Percentiles rank a stretch among this genome's conserved stretches.
Evolutionary conservation across 2,888 invertebrate genomes (phyloP).

Genomic region (Aspidapion aeneum): DNA sequence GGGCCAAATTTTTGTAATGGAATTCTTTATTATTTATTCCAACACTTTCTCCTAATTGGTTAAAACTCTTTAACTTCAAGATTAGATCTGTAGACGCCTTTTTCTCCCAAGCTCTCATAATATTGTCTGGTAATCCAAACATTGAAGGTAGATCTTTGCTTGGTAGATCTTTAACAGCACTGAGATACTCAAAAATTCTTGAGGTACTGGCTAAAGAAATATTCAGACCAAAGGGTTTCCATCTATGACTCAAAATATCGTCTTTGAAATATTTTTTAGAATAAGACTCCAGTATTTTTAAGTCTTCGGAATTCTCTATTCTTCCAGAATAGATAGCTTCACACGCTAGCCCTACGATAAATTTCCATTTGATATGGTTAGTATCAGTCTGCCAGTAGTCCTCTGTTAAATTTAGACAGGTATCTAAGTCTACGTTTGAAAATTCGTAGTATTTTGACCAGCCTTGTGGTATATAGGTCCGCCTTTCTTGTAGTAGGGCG

Average conservation of each 20-base stretch:
- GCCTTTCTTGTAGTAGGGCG: slow-evolving; percentile 85
- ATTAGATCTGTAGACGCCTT: slow-evolving; percentile 32
- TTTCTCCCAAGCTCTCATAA: slow-evolving; percentile 77
- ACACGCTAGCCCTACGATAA: slow-evolving; percentile 72
- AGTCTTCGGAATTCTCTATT: slow-evolving; percentile 75
- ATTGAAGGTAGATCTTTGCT: slow-evolving; percentile 70
- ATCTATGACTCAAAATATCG: slow-evolving; percentile 57
- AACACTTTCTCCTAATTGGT: not conserved
- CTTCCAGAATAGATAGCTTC: slow-evolving; percentile 84
- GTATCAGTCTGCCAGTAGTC: slow-evolving; percentile 44
- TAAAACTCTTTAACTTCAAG: slow-evolving; percentile 33
- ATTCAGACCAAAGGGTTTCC: slow-evolving; percentile 54
- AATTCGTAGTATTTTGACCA: slow-evolving; percentile 92
- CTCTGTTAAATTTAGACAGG: slow-evolving; percentile 62
- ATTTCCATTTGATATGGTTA: slow-evolving; percentile 61
- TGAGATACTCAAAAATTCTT: slow-evolving; percentile 62
- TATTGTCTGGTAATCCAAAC: slow-evolving; percentile 84
- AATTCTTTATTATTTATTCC: slow-evolving; percentile 4
- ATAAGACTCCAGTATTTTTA: slow-evolving; percentile 63
- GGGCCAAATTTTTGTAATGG: slow-evolving; percentile 56
- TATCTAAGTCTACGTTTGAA: slow-evolving; percentile 74
- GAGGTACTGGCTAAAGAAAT: slow-evolving; percentile 53
- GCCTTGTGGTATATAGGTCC: slow-evolving; percentile 88
- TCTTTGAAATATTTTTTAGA: slow-evolving; percentile 59
- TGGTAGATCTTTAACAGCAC: slow-evolving; percentile 63